Conservation (phyloP, 2,797 vertebrate species). For the Lagodon rhomboides region DNA sequence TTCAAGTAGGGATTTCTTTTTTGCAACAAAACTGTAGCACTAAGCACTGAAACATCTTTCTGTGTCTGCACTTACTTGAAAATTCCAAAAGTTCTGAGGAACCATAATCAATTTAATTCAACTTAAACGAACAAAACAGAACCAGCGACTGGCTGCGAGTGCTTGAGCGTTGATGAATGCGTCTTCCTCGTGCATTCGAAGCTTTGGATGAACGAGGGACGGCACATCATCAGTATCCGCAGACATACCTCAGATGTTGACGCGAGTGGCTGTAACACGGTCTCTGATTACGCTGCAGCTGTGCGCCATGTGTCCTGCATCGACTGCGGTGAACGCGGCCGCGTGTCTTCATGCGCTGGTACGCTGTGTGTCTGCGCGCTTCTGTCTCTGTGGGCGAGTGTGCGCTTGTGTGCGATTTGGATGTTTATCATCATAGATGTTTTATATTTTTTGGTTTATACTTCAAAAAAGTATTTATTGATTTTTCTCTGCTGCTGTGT, state of each 20-base stretch:
- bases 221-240: constrained; percentile 53
- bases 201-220: constrained; percentile 35
- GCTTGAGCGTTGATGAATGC: constrained; percentile 38
- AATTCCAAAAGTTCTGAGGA: constrained; percentile 5
- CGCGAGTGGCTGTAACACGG: constrained; percentile 45
- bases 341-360: constrained; percentile 38
- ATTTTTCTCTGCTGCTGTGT: constrained; percentile 27
- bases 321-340: constrained; percentile 59
- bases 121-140: constrained; percentile 31
- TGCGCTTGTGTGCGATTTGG: constrained; percentile 45
- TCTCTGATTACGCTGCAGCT: constrained; percentile 80
- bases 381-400: constrained; percentile 42
- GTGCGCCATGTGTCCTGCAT: constrained; percentile 63
- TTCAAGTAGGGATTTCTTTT: constrained; percentile 24
- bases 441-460: constrained; percentile 48
- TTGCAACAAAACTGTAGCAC: constrained; percentile 24
- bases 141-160: constrained; percentile 22
- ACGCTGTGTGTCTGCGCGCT: constrained; percentile 32
- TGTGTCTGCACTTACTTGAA: constrained; percentile 23
- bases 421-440: constrained; percentile 37
- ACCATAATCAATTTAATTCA: constrained; percentile 18
- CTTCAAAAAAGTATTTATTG: constrained; percentile 55
- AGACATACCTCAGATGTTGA: constrained; percentile 54
- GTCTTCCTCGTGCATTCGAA: constrained; percentile 8
- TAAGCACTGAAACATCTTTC: constrained; percentile 19